A percentile compares a stretch with the other conserved stretches of the same genome.
Conservation (phyloP, 64 coral and sea anemone genomes). For the Trachythela sp. region DNA sequence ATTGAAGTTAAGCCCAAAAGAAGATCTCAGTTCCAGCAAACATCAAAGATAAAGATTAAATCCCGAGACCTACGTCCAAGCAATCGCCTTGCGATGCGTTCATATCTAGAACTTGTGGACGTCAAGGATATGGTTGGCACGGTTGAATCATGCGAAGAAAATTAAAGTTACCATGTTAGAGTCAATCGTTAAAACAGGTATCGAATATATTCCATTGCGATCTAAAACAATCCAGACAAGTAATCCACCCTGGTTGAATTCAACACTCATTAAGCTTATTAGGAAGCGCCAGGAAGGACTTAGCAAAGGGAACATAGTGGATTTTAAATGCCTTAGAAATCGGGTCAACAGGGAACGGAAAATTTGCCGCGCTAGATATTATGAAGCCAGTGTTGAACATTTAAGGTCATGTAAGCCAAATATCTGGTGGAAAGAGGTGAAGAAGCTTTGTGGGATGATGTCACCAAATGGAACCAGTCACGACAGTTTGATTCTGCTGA, state of each 20-base stretch:
- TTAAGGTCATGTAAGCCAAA: slow-evolving; percentile 14
- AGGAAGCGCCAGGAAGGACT: neutral
- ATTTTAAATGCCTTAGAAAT: neutral
- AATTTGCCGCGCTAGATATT: slow-evolving; percentile 22
- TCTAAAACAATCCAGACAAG: neutral
- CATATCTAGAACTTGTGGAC: neutral
- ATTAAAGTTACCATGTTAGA: neutral
- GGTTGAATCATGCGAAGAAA: neutral
- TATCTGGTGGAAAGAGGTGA: slow-evolving; percentile 22
- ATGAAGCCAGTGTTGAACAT: slow-evolving; percentile 16
- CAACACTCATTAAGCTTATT: neutral
- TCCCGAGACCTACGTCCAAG: slow-evolving; percentile 40
- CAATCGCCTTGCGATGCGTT: neutral
- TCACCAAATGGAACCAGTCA: slow-evolving; percentile 21
- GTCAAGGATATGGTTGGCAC: neutral
- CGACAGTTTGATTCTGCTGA: slow-evolving; percentile 22
- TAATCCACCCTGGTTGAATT: neutral
- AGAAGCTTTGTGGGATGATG: slow-evolving; percentile 2
- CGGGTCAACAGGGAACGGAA: neutral
- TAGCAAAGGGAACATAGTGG: neutral
- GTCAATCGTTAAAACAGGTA: neutral
- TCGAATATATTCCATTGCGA: neutral
- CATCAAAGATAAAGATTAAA: slow-evolving; percentile 25
- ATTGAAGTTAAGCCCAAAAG: slow-evolving; percentile 9
- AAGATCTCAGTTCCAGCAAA: slow-evolving; percentile 27